Evolutionary conservation across 1,140 invertebrate genomes (phyloP).

Genomic region (Triops longicaudatus): DNA sequence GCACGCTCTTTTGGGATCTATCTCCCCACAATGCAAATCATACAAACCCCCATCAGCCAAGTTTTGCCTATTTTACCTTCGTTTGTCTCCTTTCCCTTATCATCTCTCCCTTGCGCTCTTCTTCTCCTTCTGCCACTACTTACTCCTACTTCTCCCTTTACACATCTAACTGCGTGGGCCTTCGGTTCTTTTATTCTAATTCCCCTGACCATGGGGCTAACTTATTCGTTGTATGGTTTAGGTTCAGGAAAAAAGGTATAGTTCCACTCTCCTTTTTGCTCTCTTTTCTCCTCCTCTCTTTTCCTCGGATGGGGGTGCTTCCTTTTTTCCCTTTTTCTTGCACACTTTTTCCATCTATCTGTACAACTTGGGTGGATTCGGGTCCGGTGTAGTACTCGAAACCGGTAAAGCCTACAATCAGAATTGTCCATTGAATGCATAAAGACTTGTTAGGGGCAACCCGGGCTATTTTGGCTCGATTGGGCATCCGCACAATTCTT

Average conservation of each 20-base stretch:
- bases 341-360: not conserved
- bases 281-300: not conserved
- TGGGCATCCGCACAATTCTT: not conserved
- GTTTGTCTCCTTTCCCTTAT: not conserved
- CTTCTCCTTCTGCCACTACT: not conserved
- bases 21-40: slow-evolving; percentile 6
- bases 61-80: not conserved
- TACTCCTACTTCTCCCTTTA: not conserved
- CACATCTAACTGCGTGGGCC: not conserved
- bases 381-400: not conserved
- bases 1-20: not conserved
- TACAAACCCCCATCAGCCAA: not conserved
- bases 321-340: not conserved
- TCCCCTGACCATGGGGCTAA: slow-evolving; percentile 10
- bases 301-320: not conserved
- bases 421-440: not conserved
- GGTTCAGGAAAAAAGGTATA: not conserved
- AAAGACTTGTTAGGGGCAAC: not conserved
- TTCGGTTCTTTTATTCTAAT: slow-evolving; percentile 8
- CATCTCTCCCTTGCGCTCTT: not conserved
- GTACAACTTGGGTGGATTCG: not conserved
- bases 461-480: slow-evolving; percentile 5
- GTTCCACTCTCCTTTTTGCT: not conserved
- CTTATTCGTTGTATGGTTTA: not conserved
- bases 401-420: not conserved